Evolutionary conservation across 1,140 invertebrate species (phyloP).

Genomic region (Alviniconcha marisindica): DNA sequence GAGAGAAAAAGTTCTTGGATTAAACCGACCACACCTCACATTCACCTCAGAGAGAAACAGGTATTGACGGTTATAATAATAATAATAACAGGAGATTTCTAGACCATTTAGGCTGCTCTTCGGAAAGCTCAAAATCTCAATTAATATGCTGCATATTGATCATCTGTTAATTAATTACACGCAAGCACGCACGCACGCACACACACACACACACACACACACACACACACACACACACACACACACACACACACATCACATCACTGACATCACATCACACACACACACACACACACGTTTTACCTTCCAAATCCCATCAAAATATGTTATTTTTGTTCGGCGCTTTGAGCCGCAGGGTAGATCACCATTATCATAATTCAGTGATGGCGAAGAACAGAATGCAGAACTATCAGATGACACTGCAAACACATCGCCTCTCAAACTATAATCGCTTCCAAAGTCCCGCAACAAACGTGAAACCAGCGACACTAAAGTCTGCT

Average conservation of each 20-base stretch:
- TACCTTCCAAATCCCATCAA: background rate
- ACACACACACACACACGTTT: background rate
- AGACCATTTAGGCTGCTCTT: no score
- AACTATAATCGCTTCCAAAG: background rate
- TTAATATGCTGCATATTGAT: no score
- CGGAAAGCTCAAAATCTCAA: no score
- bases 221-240: background rate
- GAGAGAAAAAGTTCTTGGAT: background rate
- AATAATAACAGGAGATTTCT: no score
- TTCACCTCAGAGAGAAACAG: background rate
- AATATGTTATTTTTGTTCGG: no score
- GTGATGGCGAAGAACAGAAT: background rate
- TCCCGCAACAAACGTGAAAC: background rate
- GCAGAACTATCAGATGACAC: background rate
- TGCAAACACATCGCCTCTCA: background rate
- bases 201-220: background rate
- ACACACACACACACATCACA: background rate
- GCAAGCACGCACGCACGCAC: background rate
- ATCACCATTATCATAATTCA: no score
- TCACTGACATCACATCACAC: background rate
- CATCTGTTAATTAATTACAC: no score
- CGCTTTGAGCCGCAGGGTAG: no score
- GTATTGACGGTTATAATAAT: background rate
- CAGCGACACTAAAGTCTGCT: no score
- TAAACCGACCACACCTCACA: background rate